Percentiles rank a stretch among this genome's conserved stretches.
Evolutionary conservation across 2,113 vertebrate genomes (phyloP).

Genomic region (Gymnarchus niloticus): DNA sequence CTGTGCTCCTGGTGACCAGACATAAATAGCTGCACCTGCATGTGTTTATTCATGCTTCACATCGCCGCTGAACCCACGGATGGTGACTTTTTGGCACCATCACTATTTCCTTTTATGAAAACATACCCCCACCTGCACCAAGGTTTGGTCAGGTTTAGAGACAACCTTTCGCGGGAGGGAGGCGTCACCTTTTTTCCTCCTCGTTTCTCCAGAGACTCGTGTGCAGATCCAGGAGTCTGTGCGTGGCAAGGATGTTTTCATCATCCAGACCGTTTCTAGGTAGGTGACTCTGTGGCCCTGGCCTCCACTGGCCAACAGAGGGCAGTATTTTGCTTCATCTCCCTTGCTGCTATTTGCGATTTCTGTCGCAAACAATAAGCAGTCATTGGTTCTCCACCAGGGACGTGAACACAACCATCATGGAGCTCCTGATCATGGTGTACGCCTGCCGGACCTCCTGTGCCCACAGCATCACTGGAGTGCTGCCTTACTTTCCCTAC

Average conservation of each 20-base stretch:
- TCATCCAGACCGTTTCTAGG: slow-evolving; percentile 77
- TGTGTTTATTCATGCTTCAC: too few relatives aligned
- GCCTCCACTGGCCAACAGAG: neutral
- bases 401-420: slow-evolving; percentile 88
- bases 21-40: too few relatives aligned
- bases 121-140: neutral
- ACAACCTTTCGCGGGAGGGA: neutral
- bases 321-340: neutral
- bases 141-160: neutral
- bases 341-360: neutral
- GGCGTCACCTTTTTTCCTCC: neutral
- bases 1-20: too few relatives aligned
- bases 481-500: slow-evolving; percentile 96
- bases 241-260: slow-evolving; percentile 77
- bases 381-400: slow-evolving; percentile 43
- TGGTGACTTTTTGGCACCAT: neutral
- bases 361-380: too few relatives aligned
- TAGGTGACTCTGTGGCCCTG: slow-evolving; percentile 43
- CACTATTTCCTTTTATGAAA: neutral
- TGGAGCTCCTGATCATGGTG: slow-evolving; percentile 97
- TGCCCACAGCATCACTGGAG: slow-evolving; percentile 89
- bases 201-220: slow-evolving; percentile 65
- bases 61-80: too few relatives aligned
- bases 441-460: slow-evolving; percentile 94
- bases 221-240: slow-evolving; percentile 79